phyloP scores from a whole-genome alignment of 2,888 invertebrate species.

The Lasius fuliginosus region DNA sequence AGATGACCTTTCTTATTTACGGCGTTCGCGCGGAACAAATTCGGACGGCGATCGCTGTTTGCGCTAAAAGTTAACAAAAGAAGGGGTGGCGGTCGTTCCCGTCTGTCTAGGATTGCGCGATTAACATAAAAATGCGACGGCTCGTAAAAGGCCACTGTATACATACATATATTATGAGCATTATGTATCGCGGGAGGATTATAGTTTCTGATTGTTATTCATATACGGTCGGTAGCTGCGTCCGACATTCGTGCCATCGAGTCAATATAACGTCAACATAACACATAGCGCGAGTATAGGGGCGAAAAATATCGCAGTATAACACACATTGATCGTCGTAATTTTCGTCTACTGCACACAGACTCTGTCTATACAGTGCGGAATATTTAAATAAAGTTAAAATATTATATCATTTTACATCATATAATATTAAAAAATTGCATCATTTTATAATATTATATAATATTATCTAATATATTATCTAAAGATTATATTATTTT shows the following conservation, averaged over 20 bases:
- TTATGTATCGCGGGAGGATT: constrained; percentile 75
- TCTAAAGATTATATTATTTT: neutral
- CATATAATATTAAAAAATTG: neutral
- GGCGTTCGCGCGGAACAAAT: constrained; percentile 77
- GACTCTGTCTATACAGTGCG: neutral
- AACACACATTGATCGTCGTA: constrained; percentile 21
- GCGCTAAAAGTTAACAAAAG: constrained; percentile 61
- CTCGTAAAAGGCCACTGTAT: constrained; percentile 78
- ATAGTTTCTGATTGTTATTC: constrained; percentile 83
- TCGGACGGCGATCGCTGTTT: constrained; percentile 79
- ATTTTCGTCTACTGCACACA: constrained; percentile 11
- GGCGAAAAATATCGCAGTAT: constrained; percentile 5
- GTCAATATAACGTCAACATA: constrained; percentile 75
- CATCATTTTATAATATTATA: neutral
- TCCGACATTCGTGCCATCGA: constrained; percentile 67
- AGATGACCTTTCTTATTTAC: constrained; percentile 69
- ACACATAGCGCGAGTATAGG: constrained; percentile 54
- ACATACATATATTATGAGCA: constrained; percentile 70
- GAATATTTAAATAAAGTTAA: neutral
- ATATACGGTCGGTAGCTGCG: constrained; percentile 73
- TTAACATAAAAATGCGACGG: constrained; percentile 83
- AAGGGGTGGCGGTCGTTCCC: constrained; percentile 30
- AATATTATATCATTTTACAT: neutral
- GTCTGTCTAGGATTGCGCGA: constrained; percentile 72
- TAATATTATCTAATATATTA: neutral